These are phyloP conservation scores for Epinephelus fuscoguttatus DNA, from an alignment of 2,113 vertebrate genomes.

Conservation along the genomic window DNA sequence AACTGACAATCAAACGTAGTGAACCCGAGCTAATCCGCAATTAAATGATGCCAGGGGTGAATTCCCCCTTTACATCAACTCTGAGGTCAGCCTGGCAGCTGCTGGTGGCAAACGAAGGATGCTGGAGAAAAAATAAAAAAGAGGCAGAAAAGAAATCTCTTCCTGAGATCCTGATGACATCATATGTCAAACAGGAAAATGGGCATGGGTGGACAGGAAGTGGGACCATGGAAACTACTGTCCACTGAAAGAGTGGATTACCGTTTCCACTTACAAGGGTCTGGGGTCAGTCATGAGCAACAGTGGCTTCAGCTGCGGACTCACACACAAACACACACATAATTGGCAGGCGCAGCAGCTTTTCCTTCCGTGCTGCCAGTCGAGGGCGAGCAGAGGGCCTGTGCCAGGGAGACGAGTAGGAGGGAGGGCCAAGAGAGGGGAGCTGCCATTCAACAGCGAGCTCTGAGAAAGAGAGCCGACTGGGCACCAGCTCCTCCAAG, in stretches of 20 bases:
- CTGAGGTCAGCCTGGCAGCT: conserved; percentile 51
- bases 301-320: conserved; percentile 7
- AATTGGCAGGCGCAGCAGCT: conserved; percentile 23
- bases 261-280: conserved; percentile 25
- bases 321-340: neutral
- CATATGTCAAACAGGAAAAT: conserved; percentile 77
- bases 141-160: conserved; percentile 40
- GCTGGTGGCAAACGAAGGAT: conserved; percentile 34
- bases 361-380: conserved; percentile 62
- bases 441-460: conserved; percentile 35
- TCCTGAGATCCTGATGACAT: conserved; percentile 72
- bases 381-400: conserved; percentile 3
- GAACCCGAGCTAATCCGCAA: neutral
- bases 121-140: conserved; percentile 12
- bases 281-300: conserved; percentile 34
- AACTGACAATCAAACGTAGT: neutral
- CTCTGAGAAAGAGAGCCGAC: conserved; percentile 18
- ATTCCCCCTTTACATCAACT: conserved; percentile 21
- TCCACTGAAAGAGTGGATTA: conserved; percentile 30
- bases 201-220: conserved; percentile 71
- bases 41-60: conserved; percentile 9
- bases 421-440: neutral
- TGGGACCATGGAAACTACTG: conserved; percentile 57
- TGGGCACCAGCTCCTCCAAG: neutral
- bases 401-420: conserved; percentile 21